phyloP scores from a whole-genome alignment of 35 echinoderm and acorn worm genomes.

The Apostichopus japonicus region DNA sequence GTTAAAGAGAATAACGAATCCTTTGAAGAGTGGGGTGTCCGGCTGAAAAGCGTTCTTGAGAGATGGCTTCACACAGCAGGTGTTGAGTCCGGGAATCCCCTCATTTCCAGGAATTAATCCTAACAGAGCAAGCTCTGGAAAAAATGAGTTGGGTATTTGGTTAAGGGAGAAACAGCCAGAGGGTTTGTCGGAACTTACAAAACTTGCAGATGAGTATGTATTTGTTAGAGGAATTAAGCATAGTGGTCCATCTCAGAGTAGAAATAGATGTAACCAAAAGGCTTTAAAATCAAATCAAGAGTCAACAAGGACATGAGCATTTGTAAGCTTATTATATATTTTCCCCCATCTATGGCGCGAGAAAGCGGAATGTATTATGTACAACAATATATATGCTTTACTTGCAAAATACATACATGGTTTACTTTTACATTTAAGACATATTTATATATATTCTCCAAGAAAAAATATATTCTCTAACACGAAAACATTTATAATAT shows the following conservation, averaged over 20 bases:
- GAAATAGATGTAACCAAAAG: not conserved
- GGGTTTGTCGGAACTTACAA: not conserved
- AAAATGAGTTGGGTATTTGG: not conserved
- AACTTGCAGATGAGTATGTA: not conserved
- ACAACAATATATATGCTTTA: too few relatives aligned
- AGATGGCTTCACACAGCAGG: not conserved
- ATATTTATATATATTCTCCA: too few relatives aligned
- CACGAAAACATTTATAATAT: too few relatives aligned
- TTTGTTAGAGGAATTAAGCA: not conserved
- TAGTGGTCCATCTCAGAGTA: not conserved
- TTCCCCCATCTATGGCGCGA: too few relatives aligned
- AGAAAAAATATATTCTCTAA: too few relatives aligned
- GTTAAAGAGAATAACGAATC: not conserved
- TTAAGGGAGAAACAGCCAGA: not conserved
- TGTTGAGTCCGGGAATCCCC: not conserved
- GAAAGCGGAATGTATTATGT: too few relatives aligned
- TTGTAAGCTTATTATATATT: too few relatives aligned
- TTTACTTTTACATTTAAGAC: too few relatives aligned
- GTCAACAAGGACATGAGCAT: too few relatives aligned
- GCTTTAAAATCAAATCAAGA: not conserved
- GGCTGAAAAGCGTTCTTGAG: not conserved
- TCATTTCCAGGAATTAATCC: not conserved
- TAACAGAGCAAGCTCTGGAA: not conserved
- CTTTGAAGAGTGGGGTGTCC: not conserved
- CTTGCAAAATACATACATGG: too few relatives aligned